A percentile compares a stretch with the other conserved stretches of the same genome.
These are phyloP conservation scores for Alsophila aescularia DNA, from an alignment of 2,888 invertebrate genomes.

Conservation along the genomic window DNA sequence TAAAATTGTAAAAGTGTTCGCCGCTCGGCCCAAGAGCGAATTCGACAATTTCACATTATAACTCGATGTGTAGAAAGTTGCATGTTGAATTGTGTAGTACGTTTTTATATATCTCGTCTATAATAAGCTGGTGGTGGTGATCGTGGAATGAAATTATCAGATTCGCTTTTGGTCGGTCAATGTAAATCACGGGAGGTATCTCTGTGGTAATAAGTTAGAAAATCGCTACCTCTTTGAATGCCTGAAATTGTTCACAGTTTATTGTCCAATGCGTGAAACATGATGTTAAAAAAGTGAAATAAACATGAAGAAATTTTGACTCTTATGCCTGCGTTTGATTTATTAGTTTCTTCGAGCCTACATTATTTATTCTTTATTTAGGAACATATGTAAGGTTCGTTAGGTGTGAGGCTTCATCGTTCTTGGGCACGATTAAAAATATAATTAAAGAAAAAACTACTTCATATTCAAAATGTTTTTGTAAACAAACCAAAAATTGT, in stretches of 20 bases:
- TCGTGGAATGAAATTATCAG: constrained; percentile 3
- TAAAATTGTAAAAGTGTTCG: constrained; percentile 44
- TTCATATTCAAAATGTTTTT: too few relatives aligned
- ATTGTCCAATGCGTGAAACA: constrained; percentile 68
- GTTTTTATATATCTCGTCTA: constrained; percentile 31
- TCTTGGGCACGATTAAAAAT: too few relatives aligned
- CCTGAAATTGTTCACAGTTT: constrained; percentile 73
- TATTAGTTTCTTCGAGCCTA: neutral
- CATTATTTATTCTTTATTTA: too few relatives aligned
- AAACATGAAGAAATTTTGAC: constrained; percentile 72
- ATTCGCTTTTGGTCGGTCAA: constrained; percentile 28
- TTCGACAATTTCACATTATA: constrained; percentile 37
- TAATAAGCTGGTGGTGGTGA: constrained; percentile 28
- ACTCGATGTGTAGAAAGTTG: constrained; percentile 31
- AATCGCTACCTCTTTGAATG: constrained; percentile 79
- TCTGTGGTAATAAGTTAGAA: constrained; percentile 66
- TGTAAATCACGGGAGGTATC: too few relatives aligned
- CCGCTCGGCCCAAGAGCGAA: constrained; percentile 25
- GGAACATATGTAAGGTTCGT: too few relatives aligned
- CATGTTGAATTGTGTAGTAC: constrained; percentile 18
- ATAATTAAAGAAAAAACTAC: too few relatives aligned
- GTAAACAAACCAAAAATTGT: too few relatives aligned
- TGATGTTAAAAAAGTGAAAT: constrained; percentile 70
- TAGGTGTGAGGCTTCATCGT: too few relatives aligned
- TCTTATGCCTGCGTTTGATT: constrained; percentile 47